These are phyloP conservation scores for Climacteris rufus DNA, from an alignment of 2,113 vertebrate genomes.

Conservation along the genomic window DNA sequence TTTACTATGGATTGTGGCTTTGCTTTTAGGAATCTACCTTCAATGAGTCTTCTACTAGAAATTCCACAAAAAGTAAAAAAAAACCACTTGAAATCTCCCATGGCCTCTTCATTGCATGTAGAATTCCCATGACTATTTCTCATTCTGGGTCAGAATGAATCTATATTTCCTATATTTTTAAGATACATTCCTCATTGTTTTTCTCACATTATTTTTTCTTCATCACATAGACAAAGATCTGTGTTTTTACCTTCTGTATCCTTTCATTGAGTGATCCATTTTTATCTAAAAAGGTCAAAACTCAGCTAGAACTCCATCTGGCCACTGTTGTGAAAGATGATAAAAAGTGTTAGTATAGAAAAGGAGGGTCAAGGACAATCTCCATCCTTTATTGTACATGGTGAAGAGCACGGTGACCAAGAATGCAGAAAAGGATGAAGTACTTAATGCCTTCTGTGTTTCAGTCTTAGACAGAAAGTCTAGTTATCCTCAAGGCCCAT, in stretches of 20 bases:
- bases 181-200: background rate
- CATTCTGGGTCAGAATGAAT: background rate
- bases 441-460: background rate
- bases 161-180: background rate
- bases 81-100: background rate
- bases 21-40: background rate
- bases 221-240: background rate
- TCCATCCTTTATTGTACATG: background rate
- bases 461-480: background rate
- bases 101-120: background rate
- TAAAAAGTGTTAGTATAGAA: background rate
- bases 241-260: background rate
- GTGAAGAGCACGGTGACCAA: accelerated
- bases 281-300: background rate
- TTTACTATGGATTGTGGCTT: background rate
- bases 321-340: background rate
- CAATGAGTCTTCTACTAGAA: background rate
- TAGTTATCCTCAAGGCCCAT: background rate
- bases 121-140: background rate
- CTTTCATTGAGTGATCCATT: background rate
- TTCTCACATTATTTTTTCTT: background rate
- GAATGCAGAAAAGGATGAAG: background rate
- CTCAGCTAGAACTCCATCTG: background rate
- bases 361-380: background rate
- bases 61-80: background rate